Conservation (phyloP, 2,797 vertebrate species). For the Channa striata region DNA sequence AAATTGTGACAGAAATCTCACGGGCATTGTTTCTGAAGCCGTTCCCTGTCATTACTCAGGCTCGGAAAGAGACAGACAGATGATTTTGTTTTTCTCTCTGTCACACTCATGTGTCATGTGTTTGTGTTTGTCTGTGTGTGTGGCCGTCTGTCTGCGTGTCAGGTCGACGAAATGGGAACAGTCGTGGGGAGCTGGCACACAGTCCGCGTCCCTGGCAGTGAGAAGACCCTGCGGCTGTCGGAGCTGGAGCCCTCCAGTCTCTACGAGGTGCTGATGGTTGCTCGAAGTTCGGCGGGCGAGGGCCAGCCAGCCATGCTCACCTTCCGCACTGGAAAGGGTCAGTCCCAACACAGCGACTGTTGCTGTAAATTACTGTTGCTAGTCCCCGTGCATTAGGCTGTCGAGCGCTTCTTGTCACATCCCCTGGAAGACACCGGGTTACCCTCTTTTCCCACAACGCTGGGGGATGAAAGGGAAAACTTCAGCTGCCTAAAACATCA, state of each 20-base stretch:
- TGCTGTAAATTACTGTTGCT: not conserved
- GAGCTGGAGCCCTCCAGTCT: constrained; percentile 95
- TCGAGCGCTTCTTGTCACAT: constrained; percentile 16
- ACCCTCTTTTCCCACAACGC: constrained; percentile 11
- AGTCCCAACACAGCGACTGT: constrained; percentile 34
- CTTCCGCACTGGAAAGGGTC: constrained; percentile 97
- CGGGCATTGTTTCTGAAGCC: constrained; percentile 47
- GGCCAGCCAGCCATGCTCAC: constrained; percentile 98
- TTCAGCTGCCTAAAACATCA: constrained; percentile 48
- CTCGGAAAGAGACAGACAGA: constrained; percentile 27
- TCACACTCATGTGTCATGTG: constrained; percentile 34
- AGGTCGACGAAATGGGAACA: constrained; percentile 90
- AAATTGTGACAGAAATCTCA: constrained; percentile 71
- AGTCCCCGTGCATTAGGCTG: not conserved
- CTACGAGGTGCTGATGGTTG: constrained; percentile 98
- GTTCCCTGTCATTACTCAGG: constrained; percentile 42
- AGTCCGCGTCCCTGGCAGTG: constrained; percentile 94
- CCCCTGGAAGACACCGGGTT: constrained; percentile 7
- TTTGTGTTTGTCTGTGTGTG: constrained; percentile 54
- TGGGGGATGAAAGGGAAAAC: constrained; percentile 10
- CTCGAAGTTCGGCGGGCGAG: constrained; percentile 90
- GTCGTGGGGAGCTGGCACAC: constrained; percentile 91
- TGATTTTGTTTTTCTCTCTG: constrained; percentile 45
- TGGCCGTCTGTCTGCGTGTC: constrained; percentile 37
- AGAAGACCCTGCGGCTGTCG: constrained; percentile 90